Base-by-base conservation (phyloP, 2,113 vertebrate genomes). In the Sebastes fasciatus region DNA sequence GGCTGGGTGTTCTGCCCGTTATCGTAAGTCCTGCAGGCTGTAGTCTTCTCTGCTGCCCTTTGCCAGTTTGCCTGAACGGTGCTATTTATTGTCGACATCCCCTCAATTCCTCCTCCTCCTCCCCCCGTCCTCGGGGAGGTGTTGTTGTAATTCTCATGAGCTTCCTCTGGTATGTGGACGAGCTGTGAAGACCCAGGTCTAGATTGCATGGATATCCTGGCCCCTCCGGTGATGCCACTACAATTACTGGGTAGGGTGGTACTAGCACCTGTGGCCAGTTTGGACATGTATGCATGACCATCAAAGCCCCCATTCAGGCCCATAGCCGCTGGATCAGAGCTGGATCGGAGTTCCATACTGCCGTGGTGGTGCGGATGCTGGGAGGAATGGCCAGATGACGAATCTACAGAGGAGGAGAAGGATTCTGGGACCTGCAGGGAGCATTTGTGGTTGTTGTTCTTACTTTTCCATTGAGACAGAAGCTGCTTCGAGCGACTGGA, bases 121-220 rank as follows among this genome's bases (percentile, higher is more conserved):
- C 49, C 85, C 14, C 94, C 94, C 42, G 46, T 95, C 89, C 96
- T 97, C 1, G 97, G 97, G 12, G 97, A 98, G 1, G 90, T 89
- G 4, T 91, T 89, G 72, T 90, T 96, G 42, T 94, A 90, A 0
- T 96, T 97, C 60, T 99, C 98, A 52, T 98, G 98, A 1, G 97
- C 96, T 92, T 99, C 98, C 87, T 99, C 98, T 0, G 98, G 98
- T 88, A 99, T 99, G 88, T 99, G 98, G 2, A 99, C 98, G 19
- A 99, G 86, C 87, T 98, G 98, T 2, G 98, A 99, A 21, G 98
- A 99, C 4, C 97, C 97, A 5, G 98, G 98, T 9, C 98, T 96
- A 40, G 98, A 95, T 76, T 98, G 98, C 90, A 99, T 96, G 81
- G 96, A 95, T 68, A 99, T 96, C 21, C 98, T 94, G 0, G 97